These are phyloP conservation scores for Trachelus stipa DNA, from an alignment of 2,888 invertebrate species.

Conservation along the genomic window DNA sequence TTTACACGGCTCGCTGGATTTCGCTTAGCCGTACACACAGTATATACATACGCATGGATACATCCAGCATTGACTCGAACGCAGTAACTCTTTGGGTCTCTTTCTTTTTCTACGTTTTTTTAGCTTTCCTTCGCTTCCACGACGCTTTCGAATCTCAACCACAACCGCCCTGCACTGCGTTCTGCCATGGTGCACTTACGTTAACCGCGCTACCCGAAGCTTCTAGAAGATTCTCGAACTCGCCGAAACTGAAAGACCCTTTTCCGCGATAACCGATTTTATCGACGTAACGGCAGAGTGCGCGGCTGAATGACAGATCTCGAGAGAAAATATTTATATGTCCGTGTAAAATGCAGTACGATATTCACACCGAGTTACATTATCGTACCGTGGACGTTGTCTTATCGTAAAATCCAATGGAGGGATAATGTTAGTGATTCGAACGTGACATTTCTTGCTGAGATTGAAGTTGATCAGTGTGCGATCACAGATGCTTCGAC, in stretches of 20 bases:
- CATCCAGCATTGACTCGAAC: neutral
- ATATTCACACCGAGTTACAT: neutral
- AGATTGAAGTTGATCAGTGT: neutral
- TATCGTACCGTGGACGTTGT: neutral
- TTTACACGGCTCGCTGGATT: neutral
- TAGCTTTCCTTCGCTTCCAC: neutral
- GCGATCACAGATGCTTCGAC: neutral
- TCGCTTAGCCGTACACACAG: neutral
- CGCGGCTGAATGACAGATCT: neutral
- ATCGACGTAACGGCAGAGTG: neutral
- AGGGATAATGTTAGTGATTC: neutral
- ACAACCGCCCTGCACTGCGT: neutral
- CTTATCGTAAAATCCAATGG: neutral
- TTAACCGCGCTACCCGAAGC: neutral
- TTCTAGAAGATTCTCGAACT: neutral
- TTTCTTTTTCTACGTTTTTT: neutral
- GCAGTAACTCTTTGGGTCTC: neutral
- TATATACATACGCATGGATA: neutral
- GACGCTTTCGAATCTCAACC: neutral
- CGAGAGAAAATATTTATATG: neutral
- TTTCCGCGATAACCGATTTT: neutral
- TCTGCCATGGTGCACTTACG: neutral
- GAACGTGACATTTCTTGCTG: neutral
- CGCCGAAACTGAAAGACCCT: neutral
- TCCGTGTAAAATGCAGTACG: neutral